phyloP scores from a whole-genome alignment of 2,888 invertebrate species.

The Heliconius aoede region DNA sequence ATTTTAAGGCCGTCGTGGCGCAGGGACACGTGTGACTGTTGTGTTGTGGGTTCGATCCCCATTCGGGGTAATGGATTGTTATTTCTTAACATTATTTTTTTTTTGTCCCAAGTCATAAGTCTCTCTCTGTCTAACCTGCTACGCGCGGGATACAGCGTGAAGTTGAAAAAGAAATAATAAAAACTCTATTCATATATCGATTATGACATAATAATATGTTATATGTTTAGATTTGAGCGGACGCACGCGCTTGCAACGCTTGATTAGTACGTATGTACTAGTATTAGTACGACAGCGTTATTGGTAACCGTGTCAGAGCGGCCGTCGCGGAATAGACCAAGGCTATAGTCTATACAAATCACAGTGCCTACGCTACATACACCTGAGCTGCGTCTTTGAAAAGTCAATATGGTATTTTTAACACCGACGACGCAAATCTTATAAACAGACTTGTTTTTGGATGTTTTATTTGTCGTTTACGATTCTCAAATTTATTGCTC shows the following conservation, averaged over 20 bases:
- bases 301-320: conserved; percentile 73
- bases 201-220: conserved; percentile 5
- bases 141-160: too few relatives aligned
- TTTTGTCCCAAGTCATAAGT: too few relatives aligned
- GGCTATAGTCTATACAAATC: conserved; percentile 66
- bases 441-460: conserved; percentile 29
- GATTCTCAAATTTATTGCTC: conserved; percentile 24
- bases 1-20: too few relatives aligned
- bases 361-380: conserved; percentile 47
- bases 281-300: conserved; percentile 24
- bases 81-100: too few relatives aligned
- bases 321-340: conserved; percentile 80
- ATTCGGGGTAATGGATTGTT: too few relatives aligned
- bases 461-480: conserved; percentile 27
- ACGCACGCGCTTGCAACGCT: conserved; percentile 18
- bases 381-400: conserved; percentile 43
- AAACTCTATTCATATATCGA: neutral
- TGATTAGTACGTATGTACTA: too few relatives aligned
- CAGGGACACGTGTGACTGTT: too few relatives aligned
- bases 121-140: too few relatives aligned
- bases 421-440: conserved; percentile 29
- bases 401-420: conserved; percentile 42
- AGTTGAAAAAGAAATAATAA: neutral
- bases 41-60: too few relatives aligned
- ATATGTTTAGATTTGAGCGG: neutral